Evolutionary conservation across 64 coral and sea anemone genomes (phyloP), one percentile per base, ranked within the genome.

Genomic region (Astreopora myriophthalma): DNA sequence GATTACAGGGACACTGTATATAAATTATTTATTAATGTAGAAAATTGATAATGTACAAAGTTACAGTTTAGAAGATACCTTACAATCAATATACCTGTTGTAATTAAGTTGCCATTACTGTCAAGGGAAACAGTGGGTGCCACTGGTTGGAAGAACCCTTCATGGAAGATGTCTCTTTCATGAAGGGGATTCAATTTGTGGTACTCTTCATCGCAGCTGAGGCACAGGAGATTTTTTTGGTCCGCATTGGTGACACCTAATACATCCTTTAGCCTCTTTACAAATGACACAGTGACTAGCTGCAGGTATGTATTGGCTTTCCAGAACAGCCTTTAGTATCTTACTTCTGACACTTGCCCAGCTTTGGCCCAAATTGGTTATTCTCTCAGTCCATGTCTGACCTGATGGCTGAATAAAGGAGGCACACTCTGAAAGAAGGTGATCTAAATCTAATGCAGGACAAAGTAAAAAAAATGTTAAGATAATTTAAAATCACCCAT

Each of bases 81-180:
- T 16, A 31, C 42, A 80, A 46, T 29, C 6, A 51, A 23, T 17
- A 67, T 67, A 85, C 80, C n/a, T 37, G 28, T 67, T 61, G 60
- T 42, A 65, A 85, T 66, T 27, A 85, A 51, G 35, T 86, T 17
- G 30, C 86, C 69, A 22, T 88, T 31, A 20, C 42, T 75, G 74
- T 76, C 86, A 34, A 89, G 49, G 57, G 71, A 63, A 55, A 42
- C 74, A 39, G 22, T 75, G 3, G 86, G 55, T 76, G 86, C 49
- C 29, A 89, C 86, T 37, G 71, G 72, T 65, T 33, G 76, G 34
- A 89, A 44, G 74, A 75, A 76, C 22, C 72, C 72, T 64, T 89
- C 73, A 76, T 76, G 49, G 27, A 75, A 76, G 44, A 61, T 63
- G 6, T 75, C 74, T 89, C 86, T 89, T 12, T 76, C 86, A 89